Evolutionary conservation across 1,140 invertebrate species (phyloP), one percentile per base, ranked within the genome.

Genomic region (Gonatopus flavifemur): DNA sequence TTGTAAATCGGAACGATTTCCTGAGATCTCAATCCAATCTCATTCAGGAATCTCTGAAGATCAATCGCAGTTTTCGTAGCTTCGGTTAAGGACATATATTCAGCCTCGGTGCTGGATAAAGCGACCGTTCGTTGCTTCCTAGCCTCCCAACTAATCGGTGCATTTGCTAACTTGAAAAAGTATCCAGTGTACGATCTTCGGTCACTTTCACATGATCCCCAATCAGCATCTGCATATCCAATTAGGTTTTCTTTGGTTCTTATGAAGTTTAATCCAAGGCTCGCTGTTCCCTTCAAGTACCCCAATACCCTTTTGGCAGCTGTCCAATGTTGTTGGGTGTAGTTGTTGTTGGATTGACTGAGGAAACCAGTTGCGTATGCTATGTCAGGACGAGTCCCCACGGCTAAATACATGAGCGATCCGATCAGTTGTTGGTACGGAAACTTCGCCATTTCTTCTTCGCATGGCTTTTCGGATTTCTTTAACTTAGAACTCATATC

Each of bases 391-490:
- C 72, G 20, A 1, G 72, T 71, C 5, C 49, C 47, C 1, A 65
- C 41, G 3, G 69, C 54, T 9, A 76, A 28, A 52, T 76, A 76
- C 50, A 76, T 61, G 16, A 65, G 21, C 1, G 20, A 36, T 16
- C 77, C 76, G 19, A 80, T 67, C 10, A 69, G 21, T 33, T 77
- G 39, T 55, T 68, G 63, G 49, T 67, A 79, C 31, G 53, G 57
- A n/a, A 56, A 20, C 10, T 19, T 44, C 35, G 5, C 21, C 28
- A 33, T 35, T n/a, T 5, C 18, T 10, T 3, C 8, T 13, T 28
- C 25, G 16, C 30, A 15, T 9, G 12, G 4, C 19, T 15, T 20
- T n/a, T 12, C 10, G 10, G 18, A n/a, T 21, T 33, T 32, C 3
- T 1, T 3, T 18, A 32, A 33, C 4, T 22, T 33, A 4, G 12